Base-by-base conservation (phyloP, 1,140 invertebrate species). In the Cepaea nemoralis region DNA sequence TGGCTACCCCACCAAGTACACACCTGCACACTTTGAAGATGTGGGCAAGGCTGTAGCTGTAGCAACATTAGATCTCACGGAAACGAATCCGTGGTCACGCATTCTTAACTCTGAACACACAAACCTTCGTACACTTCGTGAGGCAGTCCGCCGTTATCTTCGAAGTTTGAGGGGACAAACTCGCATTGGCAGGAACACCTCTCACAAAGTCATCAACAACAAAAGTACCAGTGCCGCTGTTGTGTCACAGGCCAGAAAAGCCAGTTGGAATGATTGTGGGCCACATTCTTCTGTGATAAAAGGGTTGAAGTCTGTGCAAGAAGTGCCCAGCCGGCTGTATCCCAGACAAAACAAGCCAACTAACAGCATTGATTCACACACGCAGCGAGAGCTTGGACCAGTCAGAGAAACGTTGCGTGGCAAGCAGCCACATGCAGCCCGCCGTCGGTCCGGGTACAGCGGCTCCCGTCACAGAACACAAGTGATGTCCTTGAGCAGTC, bases 21-120 rank as follows among this genome's bases (percentile, higher is more conserved):
- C 94, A 55, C 95, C 95, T 69, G 93, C 93, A 85, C 93, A 96
- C 84, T 97, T 94, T 92, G 95, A 96, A 93, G 95, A 96, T 93
- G 96, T 96, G 89, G 96, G 96, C 14, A 94, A 93, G 86, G 95
- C 95, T 1, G 91, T 97, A 83, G 95, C 95, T 76, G 94, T 95
- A 70, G 96, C 96, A 2, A 95, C 97, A 77, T 91, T 97, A 75
- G 96, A 97, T 92, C 91, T 96, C 84, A 95, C 94, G 37, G 94
- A 94, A 67, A 76, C 86, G 37, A 96, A 97, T 92, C 96, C 95
- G 1, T 95, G 95, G 90, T 95, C 95, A 67, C 93, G 96, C 67
- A 90, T 97, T 71, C 94, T 94, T 42, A 93, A 94, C 87, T 96
- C 96, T 39, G 95, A 96, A 89, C 96, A 95, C 91, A 94, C 94